These are phyloP conservation scores for Andrena hattorfiana DNA, from an alignment of 2,888 invertebrate genomes.

Conservation along the genomic window DNA sequence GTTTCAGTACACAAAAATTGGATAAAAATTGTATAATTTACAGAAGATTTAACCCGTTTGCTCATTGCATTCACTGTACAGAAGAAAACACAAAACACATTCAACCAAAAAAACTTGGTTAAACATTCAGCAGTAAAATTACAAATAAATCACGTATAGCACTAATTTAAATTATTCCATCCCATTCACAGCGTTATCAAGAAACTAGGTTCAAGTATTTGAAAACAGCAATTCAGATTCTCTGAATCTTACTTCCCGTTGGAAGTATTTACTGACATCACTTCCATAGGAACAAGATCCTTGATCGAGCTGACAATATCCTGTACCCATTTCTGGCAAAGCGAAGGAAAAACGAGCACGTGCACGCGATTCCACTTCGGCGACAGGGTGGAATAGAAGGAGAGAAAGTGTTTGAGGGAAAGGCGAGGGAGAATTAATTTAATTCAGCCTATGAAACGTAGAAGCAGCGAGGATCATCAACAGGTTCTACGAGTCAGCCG, in stretches of 20 bases:
- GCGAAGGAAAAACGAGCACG: no score
- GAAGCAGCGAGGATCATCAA: constrained; percentile 73
- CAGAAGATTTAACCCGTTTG: no score
- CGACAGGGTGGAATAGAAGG: background rate
- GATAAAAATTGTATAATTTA: background rate
- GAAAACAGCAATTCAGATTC: background rate
- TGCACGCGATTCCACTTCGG: no score
- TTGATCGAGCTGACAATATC: background rate
- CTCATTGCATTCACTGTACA: no score
- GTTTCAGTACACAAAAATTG: background rate
- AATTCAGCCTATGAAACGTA: constrained; percentile 52
- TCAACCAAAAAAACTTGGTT: background rate
- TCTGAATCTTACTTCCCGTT: background rate
- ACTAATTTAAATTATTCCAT: background rate
- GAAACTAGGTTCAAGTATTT: background rate
- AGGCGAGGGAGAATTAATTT: constrained; percentile 36
- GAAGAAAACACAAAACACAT: background rate
- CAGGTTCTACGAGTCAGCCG: constrained; percentile 76
- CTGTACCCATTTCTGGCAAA: background rate
- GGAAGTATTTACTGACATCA: background rate
- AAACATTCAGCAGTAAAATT: background rate
- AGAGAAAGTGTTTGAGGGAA: background rate
- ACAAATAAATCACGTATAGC: background rate
- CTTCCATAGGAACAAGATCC: background rate
- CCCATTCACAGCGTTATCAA: background rate